Evolutionary conservation across 2,797 vertebrate genomes (phyloP), one percentile per base, ranked within the genome.

Genomic region (Eptatretus atami): DNA sequence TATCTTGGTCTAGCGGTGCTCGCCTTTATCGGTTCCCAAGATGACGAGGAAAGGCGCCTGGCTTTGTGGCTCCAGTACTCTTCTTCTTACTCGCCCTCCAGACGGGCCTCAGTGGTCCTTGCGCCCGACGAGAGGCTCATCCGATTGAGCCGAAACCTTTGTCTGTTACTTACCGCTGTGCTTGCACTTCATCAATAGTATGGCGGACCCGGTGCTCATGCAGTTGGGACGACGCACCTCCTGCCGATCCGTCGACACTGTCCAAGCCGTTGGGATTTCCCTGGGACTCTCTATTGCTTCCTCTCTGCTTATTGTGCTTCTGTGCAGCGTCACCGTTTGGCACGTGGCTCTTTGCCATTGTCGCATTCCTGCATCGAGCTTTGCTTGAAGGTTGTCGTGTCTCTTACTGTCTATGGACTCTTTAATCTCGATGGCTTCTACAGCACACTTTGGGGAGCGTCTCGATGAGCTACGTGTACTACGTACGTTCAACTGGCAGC

Each of bases 381-480:
- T 63, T 98, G 90, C 73, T 77, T 98, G 66, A 98, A 95, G 77
- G 88, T 80, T 13, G 77, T 78, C 15, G 88, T 98, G 69, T 94
- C 90, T 3, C 79, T 94, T 69, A 92, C 86, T 2, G 90, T 98
- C 66, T 98, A 95, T 68, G 73, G 76, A 1, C 75, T 98, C 67
- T 95, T 98, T 74, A n/a, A 88, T 94, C 86, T 77, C 2, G 90
- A 96, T 13, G 86, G 90, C 66, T 82, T 88, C 73, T 87, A 85
- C 67, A 84, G 81, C 9, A 80, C 83, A 65, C 77, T 94, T 55
- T 98, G 90, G 90, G n/a, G 90, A 95, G 74, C 86, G 87, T 72
- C 81, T 98, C 69, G 88, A 95, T n/a, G 90, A 98, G n/a, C 73
- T 90, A 95, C 24, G 87, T 95, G 63, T 98, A 95, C 74, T 92